These are phyloP conservation scores for Parasteatoda tepidariorum DNA, from an alignment of 1,140 invertebrate species.

Conservation along the genomic window DNA sequence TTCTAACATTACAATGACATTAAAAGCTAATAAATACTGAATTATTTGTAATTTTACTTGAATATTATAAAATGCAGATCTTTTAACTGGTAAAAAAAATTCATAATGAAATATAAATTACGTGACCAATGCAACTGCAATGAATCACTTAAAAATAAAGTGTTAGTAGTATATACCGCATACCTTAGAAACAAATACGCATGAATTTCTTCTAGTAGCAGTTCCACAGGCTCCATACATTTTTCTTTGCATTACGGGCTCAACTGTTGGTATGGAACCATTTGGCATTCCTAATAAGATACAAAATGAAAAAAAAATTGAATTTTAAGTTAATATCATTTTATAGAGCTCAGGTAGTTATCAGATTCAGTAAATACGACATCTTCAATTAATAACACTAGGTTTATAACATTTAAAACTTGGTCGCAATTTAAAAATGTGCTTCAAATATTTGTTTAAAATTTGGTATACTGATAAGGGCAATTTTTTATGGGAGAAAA, in stretches of 20 bases:
- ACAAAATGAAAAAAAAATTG: no score
- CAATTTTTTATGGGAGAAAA: no score
- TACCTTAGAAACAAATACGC: conserved; percentile 69
- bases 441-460: no score
- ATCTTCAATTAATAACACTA: no score
- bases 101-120: background rate
- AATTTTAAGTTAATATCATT: background rate
- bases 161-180: no score
- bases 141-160: background rate
- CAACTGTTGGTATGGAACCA: conserved; percentile 68
- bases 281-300: conserved; percentile 66
- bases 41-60: background rate
- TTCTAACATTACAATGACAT: background rate
- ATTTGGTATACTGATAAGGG: no score
- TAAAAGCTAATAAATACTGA: background rate
- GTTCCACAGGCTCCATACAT: conserved; percentile 69
- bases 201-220: conserved; percentile 65
- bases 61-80: background rate
- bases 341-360: background rate
- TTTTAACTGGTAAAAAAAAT: background rate
- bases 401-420: no score
- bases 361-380: no score
- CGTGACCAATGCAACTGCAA: background rate
- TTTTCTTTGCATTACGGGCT: conserved; percentile 67
- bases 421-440: no score